A percentile compares a stretch with the other conserved stretches of the same genome.
Evolutionary conservation across 2,888 invertebrate genomes (phyloP).

Genomic region (Metalampra italica): DNA sequence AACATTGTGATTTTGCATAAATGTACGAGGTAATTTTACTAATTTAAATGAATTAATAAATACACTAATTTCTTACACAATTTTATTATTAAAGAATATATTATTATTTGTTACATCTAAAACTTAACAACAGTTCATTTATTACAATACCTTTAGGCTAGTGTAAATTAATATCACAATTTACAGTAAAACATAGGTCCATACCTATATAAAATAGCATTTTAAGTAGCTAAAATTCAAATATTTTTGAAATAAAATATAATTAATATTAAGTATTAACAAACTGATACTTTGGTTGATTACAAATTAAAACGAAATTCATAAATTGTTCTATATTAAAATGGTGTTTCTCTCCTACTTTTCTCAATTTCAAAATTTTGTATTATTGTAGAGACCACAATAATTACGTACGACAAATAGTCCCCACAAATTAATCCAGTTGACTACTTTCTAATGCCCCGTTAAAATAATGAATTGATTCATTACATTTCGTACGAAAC

Average conservation of each 20-base stretch:
- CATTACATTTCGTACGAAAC: slow-evolving; percentile 1
- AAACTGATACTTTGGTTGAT: slow-evolving; percentile 25
- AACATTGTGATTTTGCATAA: slow-evolving; percentile 1
- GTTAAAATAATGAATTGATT: too few relatives aligned
- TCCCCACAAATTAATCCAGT: too few relatives aligned
- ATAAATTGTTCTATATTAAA: too few relatives aligned
- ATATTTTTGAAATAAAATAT: background rate
- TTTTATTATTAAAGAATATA: slow-evolving; percentile 9
- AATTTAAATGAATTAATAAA: slow-evolving; percentile 2
- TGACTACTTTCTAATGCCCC: too few relatives aligned
- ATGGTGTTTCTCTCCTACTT: background rate
- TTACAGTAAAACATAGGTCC: slow-evolving; percentile 28
- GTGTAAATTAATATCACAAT: slow-evolving; percentile 41
- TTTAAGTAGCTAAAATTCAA: background rate
- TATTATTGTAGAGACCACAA: too few relatives aligned
- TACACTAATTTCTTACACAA: too few relatives aligned
- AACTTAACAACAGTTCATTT: slow-evolving; percentile 41
- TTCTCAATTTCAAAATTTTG: background rate
- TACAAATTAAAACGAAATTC: background rate
- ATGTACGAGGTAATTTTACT: too few relatives aligned
- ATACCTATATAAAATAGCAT: slow-evolving; percentile 11
- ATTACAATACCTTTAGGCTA: slow-evolving; percentile 36
- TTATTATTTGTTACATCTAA: slow-evolving; percentile 41
- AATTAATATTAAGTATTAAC: background rate
- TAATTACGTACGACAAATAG: too few relatives aligned